phyloP scores from a whole-genome alignment of 1,140 invertebrate genomes.

The Drosophila equinoxialis region DNA sequence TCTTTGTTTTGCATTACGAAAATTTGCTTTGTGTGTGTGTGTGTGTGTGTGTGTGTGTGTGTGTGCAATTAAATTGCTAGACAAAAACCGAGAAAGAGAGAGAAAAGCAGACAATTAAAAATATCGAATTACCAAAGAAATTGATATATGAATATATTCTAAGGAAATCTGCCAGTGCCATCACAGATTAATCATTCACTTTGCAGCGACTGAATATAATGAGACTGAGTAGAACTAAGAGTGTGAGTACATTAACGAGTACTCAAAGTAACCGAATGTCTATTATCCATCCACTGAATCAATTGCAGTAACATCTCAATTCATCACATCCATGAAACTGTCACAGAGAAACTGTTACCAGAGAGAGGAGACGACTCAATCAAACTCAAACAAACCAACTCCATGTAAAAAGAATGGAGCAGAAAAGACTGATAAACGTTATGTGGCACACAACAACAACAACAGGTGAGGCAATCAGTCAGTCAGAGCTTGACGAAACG shows the following conservation, averaged over 20 bases:
- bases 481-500: slow-evolving; percentile 33
- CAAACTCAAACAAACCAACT: too few species aligned
- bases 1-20: slow-evolving; percentile 72
- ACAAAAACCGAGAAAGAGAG: slow-evolving; percentile 19
- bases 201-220: too few species aligned
- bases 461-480: slow-evolving; percentile 34
- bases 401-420: not conserved
- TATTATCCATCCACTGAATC: too few species aligned
- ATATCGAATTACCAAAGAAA: slow-evolving; percentile 4
- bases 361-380: too few species aligned
- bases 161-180: not conserved
- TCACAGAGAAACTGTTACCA: too few species aligned
- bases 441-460: slow-evolving; percentile 30
- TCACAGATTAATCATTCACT: not conserved
- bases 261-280: too few species aligned
- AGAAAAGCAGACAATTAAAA: slow-evolving; percentile 30
- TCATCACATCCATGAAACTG: too few species aligned
- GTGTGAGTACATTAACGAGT: too few species aligned
- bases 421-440: slow-evolving; percentile 49
- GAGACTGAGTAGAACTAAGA: too few species aligned
- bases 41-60: slow-evolving; percentile 24
- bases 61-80: slow-evolving; percentile 34
- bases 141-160: slow-evolving; percentile 1
- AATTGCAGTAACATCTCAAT: too few species aligned
- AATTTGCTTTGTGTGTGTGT: slow-evolving; percentile 30